Evolutionary conservation across 2,888 invertebrate species (phyloP).

Genomic region (Lamellibrachia columna): DNA sequence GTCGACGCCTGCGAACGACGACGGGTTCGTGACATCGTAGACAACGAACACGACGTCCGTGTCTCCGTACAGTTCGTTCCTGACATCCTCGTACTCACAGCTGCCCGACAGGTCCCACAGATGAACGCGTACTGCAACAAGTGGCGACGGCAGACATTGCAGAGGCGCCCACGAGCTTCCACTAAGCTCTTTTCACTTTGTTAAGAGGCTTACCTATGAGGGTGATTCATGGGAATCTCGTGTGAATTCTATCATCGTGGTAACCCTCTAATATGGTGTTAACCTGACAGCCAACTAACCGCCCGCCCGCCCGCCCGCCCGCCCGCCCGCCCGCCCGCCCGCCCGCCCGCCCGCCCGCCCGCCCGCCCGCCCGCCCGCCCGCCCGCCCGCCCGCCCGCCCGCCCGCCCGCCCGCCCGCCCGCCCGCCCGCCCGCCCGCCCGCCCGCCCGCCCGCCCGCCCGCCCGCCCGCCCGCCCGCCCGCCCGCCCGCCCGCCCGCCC

Average conservation of each 20-base stretch:
- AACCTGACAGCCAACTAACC: background rate
- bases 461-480: background rate
- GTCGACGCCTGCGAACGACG: slow-evolving; percentile 58
- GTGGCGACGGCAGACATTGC: background rate
- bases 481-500: slow-evolving; percentile 21
- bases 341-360: slow-evolving; percentile 1
- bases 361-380: background rate
- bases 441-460: background rate
- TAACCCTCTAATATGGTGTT: background rate
- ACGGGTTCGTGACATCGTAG: slow-evolving; percentile 58
- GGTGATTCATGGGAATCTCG: background rate
- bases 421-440: slow-evolving; percentile 1
- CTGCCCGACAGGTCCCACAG: slow-evolving; percentile 64
- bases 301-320: background rate
- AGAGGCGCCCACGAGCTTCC: background rate
- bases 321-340: slow-evolving; percentile 14
- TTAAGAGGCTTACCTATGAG: background rate
- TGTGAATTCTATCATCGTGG: background rate
- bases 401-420: slow-evolving; percentile 18
- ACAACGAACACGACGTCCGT: slow-evolving; percentile 60
- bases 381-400: background rate
- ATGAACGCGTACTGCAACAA: slow-evolving; percentile 58
- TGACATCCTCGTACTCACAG: slow-evolving; percentile 59
- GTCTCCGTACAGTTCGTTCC: slow-evolving; percentile 61
- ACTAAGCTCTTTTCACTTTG: background rate